phyloP scores from a whole-genome alignment of 30 jellyfish, hydroid and myxozoan species.

The Chironex yamaguchii region DNA sequence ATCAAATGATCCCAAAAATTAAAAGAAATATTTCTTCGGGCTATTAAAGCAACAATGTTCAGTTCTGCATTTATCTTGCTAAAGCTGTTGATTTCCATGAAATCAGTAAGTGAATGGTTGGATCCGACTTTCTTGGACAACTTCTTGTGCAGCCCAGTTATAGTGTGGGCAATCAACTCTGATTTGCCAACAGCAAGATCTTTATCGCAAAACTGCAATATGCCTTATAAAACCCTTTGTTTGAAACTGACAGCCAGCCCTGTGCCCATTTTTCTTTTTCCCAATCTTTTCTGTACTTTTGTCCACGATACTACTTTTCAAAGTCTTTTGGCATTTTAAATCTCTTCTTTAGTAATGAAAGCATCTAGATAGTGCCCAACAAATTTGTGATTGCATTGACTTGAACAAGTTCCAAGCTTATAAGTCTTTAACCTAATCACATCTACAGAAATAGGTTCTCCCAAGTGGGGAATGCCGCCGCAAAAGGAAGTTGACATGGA shows the following conservation, averaged over 20 bases:
- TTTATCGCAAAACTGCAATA: conserved; percentile 14
- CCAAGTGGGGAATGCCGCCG: too few species aligned
- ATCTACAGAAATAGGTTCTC: too few species aligned
- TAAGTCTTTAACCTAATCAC: too few species aligned
- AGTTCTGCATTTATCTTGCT: conserved; percentile 28
- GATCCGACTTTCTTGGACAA: not conserved
- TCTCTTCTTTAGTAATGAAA: too few species aligned
- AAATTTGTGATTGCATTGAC: too few species aligned
- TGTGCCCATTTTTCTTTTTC: conserved; percentile 45
- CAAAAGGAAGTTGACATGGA: too few species aligned
- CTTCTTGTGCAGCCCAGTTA: not conserved
- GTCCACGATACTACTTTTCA: conserved; percentile 28
- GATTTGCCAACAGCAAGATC: conserved; percentile 31
- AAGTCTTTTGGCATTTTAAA: conserved; percentile 24
- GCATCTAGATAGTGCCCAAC: too few species aligned
- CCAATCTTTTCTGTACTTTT: conserved; percentile 34
- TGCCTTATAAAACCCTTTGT: not conserved
- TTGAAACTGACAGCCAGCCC: conserved; percentile 14
- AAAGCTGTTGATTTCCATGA: conserved; percentile 1
- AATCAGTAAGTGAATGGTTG: not conserved
- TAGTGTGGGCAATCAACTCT: conserved; percentile 19
- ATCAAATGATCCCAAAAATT: conserved; percentile 23
- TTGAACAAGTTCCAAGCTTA: too few species aligned
- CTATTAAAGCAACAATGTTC: conserved; percentile 33
- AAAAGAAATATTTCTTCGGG: conserved; percentile 11